Percentiles rank a stretch among this genome's conserved stretches.
Evolutionary conservation across 2,888 invertebrate genomes (phyloP).

Genomic region (Mesorhabditis belari): DNA sequence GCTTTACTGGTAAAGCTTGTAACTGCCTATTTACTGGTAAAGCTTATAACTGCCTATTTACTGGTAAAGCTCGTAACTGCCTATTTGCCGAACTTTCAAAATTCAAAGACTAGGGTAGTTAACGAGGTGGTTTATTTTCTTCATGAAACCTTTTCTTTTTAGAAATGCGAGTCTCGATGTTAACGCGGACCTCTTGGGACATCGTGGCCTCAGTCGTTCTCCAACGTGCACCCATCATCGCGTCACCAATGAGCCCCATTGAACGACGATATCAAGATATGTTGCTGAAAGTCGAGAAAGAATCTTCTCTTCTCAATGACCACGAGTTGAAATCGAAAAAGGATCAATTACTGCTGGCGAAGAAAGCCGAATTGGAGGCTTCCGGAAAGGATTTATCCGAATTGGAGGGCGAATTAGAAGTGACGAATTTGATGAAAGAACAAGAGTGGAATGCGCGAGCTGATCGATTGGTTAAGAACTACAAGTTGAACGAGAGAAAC

Average conservation of each 20-base stretch:
- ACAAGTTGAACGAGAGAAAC: background rate
- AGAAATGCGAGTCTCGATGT: background rate
- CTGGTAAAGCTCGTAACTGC: no score
- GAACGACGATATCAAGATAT: constrained; percentile 19
- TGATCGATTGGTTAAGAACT: constrained; percentile 7
- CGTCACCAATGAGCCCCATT: constrained; percentile 36
- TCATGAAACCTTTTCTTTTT: no score
- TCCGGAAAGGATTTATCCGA: constrained; percentile 48
- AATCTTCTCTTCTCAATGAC: constrained; percentile 36
- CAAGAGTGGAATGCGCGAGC: constrained; percentile 40
- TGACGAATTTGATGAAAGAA: constrained; percentile 35
- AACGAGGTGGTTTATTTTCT: no score
- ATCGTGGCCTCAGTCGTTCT: constrained; percentile 40
- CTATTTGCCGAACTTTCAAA: no score
- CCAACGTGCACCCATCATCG: constrained; percentile 36
- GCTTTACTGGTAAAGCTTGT: no score
- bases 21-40: no score
- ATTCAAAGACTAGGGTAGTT: no score
- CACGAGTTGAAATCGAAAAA: constrained; percentile 44
- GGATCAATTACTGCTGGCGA: constrained; percentile 36
- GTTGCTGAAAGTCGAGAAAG: constrained; percentile 24
- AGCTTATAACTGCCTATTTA: no score
- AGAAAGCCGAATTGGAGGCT: constrained; percentile 29
- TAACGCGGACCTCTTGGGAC: constrained; percentile 25
- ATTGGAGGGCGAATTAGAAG: constrained; percentile 46